Percentiles rank a stretch among this genome's conserved stretches.
These are phyloP conservation scores for Pterophyllum scalare DNA, from an alignment of 2,113 vertebrate species.

Conservation along the genomic window DNA sequence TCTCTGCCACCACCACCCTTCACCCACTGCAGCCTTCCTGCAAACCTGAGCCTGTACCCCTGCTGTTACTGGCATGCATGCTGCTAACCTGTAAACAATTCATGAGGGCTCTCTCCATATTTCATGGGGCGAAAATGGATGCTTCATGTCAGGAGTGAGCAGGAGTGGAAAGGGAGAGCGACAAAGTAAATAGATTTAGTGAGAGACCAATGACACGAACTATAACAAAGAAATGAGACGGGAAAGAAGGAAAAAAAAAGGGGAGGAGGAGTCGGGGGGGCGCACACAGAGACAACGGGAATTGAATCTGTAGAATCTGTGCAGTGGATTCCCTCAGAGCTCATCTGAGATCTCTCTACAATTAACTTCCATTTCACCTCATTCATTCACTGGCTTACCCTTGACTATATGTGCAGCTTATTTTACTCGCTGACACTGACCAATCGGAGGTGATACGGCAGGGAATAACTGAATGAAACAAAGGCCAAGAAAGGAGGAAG, in stretches of 20 bases:
- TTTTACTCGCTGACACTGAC: constrained; percentile 33
- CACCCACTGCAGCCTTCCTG: constrained; percentile 20
- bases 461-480: constrained; percentile 22
- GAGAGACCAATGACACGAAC: constrained; percentile 23
- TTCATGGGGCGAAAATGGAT: constrained; percentile 79
- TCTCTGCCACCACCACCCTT: not conserved
- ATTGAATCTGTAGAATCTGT: constrained; percentile 45
- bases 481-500: constrained; percentile 16
- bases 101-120: constrained; percentile 77
- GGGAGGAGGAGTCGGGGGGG: not conserved
- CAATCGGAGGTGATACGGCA: not conserved
- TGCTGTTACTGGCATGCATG: constrained; percentile 49
- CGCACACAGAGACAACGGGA: not conserved
- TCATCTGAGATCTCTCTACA: constrained; percentile 55
- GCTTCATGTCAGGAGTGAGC: constrained; percentile 71
- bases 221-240: constrained; percentile 18
- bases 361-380: constrained; percentile 66
- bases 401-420: constrained; percentile 11
- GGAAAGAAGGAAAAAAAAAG: constrained; percentile 1
- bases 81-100: constrained; percentile 79
- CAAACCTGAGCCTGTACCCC: constrained; percentile 44
- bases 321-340: constrained; percentile 46
- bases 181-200: constrained; percentile 38
- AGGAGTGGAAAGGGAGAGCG: constrained; percentile 38
- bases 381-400: constrained; percentile 32